Base-by-base conservation (phyloP, 2,888 invertebrate species). In the Omphaloscelis lunosa region DNA sequence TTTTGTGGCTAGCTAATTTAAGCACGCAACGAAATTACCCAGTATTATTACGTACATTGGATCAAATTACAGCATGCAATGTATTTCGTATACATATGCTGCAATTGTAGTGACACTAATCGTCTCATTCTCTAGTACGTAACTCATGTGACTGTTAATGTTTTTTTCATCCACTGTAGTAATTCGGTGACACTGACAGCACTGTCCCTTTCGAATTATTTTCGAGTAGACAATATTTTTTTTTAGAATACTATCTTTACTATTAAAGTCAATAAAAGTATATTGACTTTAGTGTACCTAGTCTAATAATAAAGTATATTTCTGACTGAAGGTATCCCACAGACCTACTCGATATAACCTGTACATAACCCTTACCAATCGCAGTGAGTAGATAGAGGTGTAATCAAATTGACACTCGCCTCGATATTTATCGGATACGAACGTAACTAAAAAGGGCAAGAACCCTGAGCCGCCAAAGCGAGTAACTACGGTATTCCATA, bases 41-140 rank as follows among this genome's bases (percentile, higher is more conserved):
- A 34, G 78, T 68, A 77, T 82, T 77, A 85, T 87, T 87, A 85
- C 79, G 76, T 77, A 76, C 77, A 75, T 75, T 61, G 74, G 79
- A 88, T 87, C 87, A 92, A 93, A 93, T 94, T 92, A 93, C 89
- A 91, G 87, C 89, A 88, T 89, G 81, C 79, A 89, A 86, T 88
- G 86, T 88, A 86, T 89, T 89, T 83, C 87, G 81, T 91, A 90
- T 88, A 66, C 79, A 79, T 89, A 90, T 84, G 79, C 81, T 83
- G 90, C 92, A 92, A 94, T 94, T 91, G 88, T 87, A 90, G 90
- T 93, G 93, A 93, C 94, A 93, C 92, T 94, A 94, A 95, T 95
- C 90, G 91, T 82, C 85, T 80, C 84, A 86, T 89, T 90, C 84
- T 88, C 88, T 90, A 90, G 91, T 90, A 88, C 85, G 83, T 85